phyloP scores from a whole-genome alignment of 2,888 invertebrate genomes.

The Cephus runcator region DNA sequence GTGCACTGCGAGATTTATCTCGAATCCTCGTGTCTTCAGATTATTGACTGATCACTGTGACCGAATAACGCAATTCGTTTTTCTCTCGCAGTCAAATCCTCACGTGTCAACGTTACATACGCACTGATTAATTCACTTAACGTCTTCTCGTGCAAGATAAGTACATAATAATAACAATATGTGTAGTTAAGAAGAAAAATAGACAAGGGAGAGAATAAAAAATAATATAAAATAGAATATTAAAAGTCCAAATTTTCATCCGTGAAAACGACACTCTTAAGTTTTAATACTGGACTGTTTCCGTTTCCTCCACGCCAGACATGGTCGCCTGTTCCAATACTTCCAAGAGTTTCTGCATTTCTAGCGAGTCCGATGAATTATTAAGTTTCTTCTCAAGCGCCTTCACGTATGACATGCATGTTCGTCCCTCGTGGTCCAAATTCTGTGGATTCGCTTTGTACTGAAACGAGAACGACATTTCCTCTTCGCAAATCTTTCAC shows the following conservation, averaged over 20 bases:
- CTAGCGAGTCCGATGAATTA: conserved; percentile 57
- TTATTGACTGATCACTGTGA: not conserved
- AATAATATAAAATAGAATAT: not conserved
- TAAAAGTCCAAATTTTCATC: not conserved
- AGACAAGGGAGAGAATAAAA: not conserved
- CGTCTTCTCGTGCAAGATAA: conserved; percentile 23
- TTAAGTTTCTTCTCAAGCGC: conserved; percentile 65
- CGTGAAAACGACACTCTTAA: conserved; percentile 4
- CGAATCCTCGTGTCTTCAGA: not conserved
- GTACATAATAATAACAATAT: conserved; percentile 37
- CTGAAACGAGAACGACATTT: conserved; percentile 68
- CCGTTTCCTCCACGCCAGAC: conserved; percentile 54
- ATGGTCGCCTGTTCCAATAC: conserved; percentile 59
- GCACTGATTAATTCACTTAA: not conserved
- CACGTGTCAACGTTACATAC: not conserved
- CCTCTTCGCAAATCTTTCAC: not conserved
- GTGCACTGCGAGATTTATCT: not conserved
- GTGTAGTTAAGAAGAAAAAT: not conserved
- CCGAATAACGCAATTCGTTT: conserved; percentile 4
- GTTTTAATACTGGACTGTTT: conserved; percentile 56
- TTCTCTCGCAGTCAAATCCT: not conserved
- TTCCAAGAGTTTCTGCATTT: conserved; percentile 59
- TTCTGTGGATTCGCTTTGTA: conserved; percentile 93
- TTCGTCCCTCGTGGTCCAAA: conserved; percentile 87
- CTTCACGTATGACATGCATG: conserved; percentile 83